Evolutionary conservation across 2,888 invertebrate species (phyloP), one percentile per base, ranked within the genome.

Genomic region (Euzophera pinguis): DNA sequence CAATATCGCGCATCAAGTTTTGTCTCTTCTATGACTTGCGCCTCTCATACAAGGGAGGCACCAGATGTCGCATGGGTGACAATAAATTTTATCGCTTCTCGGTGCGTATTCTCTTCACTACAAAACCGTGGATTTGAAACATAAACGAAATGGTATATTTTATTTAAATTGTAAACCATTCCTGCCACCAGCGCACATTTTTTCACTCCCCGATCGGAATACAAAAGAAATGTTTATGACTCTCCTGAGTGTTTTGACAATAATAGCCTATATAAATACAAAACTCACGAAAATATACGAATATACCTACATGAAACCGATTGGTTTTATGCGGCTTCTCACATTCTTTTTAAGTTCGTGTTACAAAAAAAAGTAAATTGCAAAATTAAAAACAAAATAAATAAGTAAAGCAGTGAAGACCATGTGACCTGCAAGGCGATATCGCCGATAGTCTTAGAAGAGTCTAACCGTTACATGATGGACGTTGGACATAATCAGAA

Each of bases 11-110:
- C 8, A 14, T 14, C 39, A 39, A 38, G 14, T 14, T 16, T 14
- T 8, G 4, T 39, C 6, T 32, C 13, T n/a, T 43, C 16, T 50
- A 1, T 62, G 1, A 29, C 67, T 75, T 69, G 64, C 7, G 4
- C 56, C 64, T 47, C 57, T 52, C 50, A 43, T 50, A 50, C 63
- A 65, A 69, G 75, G 84, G 79, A 69, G 81, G 84, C 81, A 85
- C 83, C 88, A 90, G 89, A 89, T 90, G 89, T 84, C 81, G 80
- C 76, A 68, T 70, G 80, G 81, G 86, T 84, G 89, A 88, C 87
- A 86, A 88, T 89, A 90, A 88, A 90, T 88, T 90, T 87, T 87
- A 88, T 87, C 83, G 84, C 78, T 79, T 77, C 81, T 74, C 13
- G n/a, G 78, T 80, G 82, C 84, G 85, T 83, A 84, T 78, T 78